Evolutionary conservation across 2,888 invertebrate species (phyloP).

Genomic region (Darwinula stevensoni): DNA sequence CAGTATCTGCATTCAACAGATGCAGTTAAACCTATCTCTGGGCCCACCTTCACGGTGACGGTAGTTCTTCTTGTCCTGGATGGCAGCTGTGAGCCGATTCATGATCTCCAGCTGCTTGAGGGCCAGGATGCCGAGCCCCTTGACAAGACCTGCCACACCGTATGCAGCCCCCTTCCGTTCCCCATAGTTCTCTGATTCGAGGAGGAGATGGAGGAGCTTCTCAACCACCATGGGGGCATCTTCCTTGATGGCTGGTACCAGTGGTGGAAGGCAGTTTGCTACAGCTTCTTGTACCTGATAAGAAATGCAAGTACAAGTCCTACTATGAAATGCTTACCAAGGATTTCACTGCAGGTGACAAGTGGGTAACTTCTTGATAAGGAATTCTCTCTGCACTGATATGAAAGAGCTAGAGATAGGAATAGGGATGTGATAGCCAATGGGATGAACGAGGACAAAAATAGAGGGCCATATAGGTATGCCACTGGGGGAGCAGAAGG

Average conservation of each 20-base stretch:
- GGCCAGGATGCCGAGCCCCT: slow-evolving; percentile 83
- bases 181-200: slow-evolving; percentile 42
- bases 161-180: slow-evolving; percentile 75
- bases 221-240: slow-evolving; percentile 66
- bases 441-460: too few relatives aligned
- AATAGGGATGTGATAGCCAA: too few relatives aligned
- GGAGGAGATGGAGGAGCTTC: slow-evolving; percentile 46
- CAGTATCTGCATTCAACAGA: too few relatives aligned
- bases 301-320: slow-evolving; percentile 3
- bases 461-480: too few relatives aligned
- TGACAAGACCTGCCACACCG: slow-evolving; percentile 76
- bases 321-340: background rate
- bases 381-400: too few relatives aligned
- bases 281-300: slow-evolving; percentile 77
- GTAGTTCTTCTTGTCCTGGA: slow-evolving; percentile 88
- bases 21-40: too few relatives aligned
- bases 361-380: too few relatives aligned
- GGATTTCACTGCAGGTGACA: background rate
- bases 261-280: slow-evolving; percentile 72
- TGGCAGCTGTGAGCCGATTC: slow-evolving; percentile 65
- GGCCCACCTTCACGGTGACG: slow-evolving; percentile 56
- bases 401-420: too few relatives aligned
- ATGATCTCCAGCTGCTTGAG: slow-evolving; percentile 86
- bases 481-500: too few relatives aligned
- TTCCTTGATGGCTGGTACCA: slow-evolving; percentile 70